phyloP scores from a whole-genome alignment of 2,888 invertebrate genomes.

The Phalera bucephala region DNA sequence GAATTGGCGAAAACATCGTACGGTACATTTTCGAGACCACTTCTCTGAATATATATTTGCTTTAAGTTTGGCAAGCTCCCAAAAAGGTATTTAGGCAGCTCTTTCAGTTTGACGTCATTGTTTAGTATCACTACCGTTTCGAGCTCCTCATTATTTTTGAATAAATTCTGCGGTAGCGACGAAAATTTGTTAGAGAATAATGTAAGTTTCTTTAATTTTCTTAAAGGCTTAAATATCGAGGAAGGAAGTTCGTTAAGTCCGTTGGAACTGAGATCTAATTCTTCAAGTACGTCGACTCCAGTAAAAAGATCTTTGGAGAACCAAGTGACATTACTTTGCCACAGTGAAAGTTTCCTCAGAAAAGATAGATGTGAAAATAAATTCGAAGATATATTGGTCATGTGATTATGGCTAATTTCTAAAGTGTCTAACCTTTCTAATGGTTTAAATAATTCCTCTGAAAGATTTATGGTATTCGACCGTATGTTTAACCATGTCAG shows the following conservation, averaged over 20 bases:
- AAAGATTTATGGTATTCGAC: constrained; percentile 83
- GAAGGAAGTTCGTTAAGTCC: constrained; percentile 83
- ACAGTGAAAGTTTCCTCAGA: constrained; percentile 85
- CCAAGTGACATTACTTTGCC: constrained; percentile 86
- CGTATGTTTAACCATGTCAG: constrained; percentile 86
- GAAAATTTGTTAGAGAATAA: constrained; percentile 87
- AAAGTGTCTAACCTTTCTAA: constrained; percentile 82
- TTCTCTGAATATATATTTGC: constrained; percentile 81
- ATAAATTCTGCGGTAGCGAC: constrained; percentile 83
- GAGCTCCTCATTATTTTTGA: constrained; percentile 80
- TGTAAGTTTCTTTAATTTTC: constrained; percentile 84
- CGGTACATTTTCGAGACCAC: constrained; percentile 83
- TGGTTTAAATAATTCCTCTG: constrained; percentile 80
- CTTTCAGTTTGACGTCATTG: constrained; percentile 82
- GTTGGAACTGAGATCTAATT: constrained; percentile 87
- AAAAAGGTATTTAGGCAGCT: constrained; percentile 83
- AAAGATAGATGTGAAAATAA: constrained; percentile 84
- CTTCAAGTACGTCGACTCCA: constrained; percentile 83
- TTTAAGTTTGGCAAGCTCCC: constrained; percentile 82
- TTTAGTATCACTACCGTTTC: constrained; percentile 79
- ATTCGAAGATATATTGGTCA: constrained; percentile 83
- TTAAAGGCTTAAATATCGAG: constrained; percentile 84
- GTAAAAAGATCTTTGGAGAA: constrained; percentile 85
- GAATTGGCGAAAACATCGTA: constrained; percentile 85
- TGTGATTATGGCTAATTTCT: constrained; percentile 86